Evolutionary conservation across 2,888 invertebrate species (phyloP), one percentile per base, ranked within the genome.

Genomic region (Lymantria dispar): DNA sequence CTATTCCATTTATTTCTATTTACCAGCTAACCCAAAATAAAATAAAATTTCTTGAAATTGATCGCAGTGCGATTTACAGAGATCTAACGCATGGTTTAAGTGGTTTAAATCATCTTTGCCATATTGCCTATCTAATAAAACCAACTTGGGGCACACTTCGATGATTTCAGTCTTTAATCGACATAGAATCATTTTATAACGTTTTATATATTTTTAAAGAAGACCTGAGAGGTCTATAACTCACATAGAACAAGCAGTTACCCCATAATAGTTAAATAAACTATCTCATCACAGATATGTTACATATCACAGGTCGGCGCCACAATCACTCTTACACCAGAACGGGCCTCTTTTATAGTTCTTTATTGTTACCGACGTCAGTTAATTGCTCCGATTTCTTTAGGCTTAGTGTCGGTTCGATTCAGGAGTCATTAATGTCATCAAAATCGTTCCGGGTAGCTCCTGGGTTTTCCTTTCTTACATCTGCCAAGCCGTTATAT

Each of bases 391-490:
- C 66, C 71, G 59, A 45, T 43, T 42, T 80, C 74, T 72, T 76
- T 72, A 78, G 71, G 78, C 76, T 77, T 76, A 78, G 78, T 76
- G 80, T 76, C 78, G 74, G 60, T 58, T 62, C 66, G 76, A 81
- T 84, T 82, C 22, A 73, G 76, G 72, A 78, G 80, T 89, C 88
- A 88, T 90, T 88, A 89, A 85, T 87, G 88, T 87, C 87, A 83
- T 87, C 84, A 75, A 73, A 83, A 82, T 82, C 74, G 76, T 68
- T 78, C 70, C 65, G 71, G 78, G 76, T 77, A 76, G 88, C 90
- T 91, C 77, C 89, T 78, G 90, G 78, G 74, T 74, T 70, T 68
- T 53, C 56, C 48, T 49, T 51, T 56, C 40, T 49, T 22, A 47
- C 51, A 36, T 48, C 53, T 61, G 68, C 60, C 57, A 15, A 53